A percentile compares a stretch with the other conserved stretches of the same genome.
These are phyloP conservation scores for Adrianichthys oophorus DNA, from an alignment of 2,797 vertebrate species.

Conservation along the genomic window DNA sequence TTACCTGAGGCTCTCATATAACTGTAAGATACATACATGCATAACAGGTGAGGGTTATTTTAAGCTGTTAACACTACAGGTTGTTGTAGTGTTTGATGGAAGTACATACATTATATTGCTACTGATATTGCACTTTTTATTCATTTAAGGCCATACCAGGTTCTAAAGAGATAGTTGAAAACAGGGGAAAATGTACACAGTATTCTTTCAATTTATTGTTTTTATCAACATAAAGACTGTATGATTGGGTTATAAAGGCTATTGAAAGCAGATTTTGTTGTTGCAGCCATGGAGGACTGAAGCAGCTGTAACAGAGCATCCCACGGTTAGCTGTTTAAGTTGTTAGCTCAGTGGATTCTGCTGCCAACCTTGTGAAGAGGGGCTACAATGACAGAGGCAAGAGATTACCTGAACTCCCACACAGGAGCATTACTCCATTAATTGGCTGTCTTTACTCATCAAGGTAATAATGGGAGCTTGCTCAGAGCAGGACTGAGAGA, in stretches of 20 bases:
- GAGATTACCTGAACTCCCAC: constrained; percentile 59
- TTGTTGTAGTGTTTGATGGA: too few relatives aligned
- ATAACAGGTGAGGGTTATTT: too few relatives aligned
- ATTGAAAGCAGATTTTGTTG: constrained; percentile 35
- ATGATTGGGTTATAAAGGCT: neutral
- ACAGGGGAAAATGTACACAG: too few relatives aligned
- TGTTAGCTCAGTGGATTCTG: constrained; percentile 38
- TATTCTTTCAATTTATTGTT: too few relatives aligned
- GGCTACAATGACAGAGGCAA: constrained; percentile 43
- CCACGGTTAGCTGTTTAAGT: constrained; percentile 59
- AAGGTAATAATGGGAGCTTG: constrained; percentile 53
- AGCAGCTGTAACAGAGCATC: constrained; percentile 29
- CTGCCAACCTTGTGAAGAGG: constrained; percentile 45
- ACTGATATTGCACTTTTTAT: too few relatives aligned
- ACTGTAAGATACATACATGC: neutral
- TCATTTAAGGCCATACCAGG: too few relatives aligned
- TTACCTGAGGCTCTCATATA: constrained; percentile 15
- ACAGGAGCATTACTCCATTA: constrained; percentile 52
- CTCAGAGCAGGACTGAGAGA: constrained; percentile 15
- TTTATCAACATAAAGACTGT: too few relatives aligned
- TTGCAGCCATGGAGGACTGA: constrained; percentile 27
- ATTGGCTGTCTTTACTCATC: constrained; percentile 56
- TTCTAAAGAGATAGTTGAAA: too few relatives aligned
- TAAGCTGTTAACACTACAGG: too few relatives aligned
- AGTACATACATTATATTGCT: too few relatives aligned